Evolutionary conservation across 2,797 vertebrate species (phyloP).

Genomic region (Aselliscus stoliczkanus): DNA sequence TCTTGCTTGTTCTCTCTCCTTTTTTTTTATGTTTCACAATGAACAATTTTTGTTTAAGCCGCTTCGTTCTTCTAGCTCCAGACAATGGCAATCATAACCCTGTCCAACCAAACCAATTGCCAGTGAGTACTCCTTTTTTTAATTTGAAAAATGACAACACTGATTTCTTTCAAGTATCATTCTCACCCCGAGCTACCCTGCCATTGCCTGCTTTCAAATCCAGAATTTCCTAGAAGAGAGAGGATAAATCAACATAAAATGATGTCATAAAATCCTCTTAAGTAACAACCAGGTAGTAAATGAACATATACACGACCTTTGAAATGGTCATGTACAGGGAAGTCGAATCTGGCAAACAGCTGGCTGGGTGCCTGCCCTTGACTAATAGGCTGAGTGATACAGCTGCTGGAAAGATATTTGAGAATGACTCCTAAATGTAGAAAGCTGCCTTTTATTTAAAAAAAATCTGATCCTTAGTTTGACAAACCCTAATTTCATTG

Average conservation of each 20-base stretch:
- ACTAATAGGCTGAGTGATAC: slow-evolving; percentile 38
- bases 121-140: slow-evolving; percentile 39
- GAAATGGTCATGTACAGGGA: slow-evolving; percentile 57
- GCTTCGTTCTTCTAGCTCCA: slow-evolving; percentile 19
- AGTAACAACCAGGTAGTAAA: slow-evolving; percentile 73
- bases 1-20: neutral
- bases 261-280: slow-evolving; percentile 60
- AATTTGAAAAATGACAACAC: slow-evolving; percentile 59
- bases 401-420: slow-evolving; percentile 43
- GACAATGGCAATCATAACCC: slow-evolving; percentile 37
- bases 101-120: neutral
- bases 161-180: slow-evolving; percentile 53
- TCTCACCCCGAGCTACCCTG: neutral
- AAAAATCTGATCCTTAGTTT: slow-evolving; percentile 30
- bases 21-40: neutral
- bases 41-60: slow-evolving; percentile 29
- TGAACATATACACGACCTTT: slow-evolving; percentile 68
- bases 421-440: slow-evolving; percentile 40
- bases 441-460: slow-evolving; percentile 50
- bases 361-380: slow-evolving; percentile 56
- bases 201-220: neutral
- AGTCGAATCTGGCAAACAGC: slow-evolving; percentile 49
- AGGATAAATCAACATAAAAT: slow-evolving; percentile 69
- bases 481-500: slow-evolving; percentile 70
- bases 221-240: slow-evolving; percentile 49